Evolutionary conservation across 2,797 vertebrate genomes (phyloP), one percentile per base, ranked within the genome.

Genomic region (Leucoraja ocellata): DNA sequence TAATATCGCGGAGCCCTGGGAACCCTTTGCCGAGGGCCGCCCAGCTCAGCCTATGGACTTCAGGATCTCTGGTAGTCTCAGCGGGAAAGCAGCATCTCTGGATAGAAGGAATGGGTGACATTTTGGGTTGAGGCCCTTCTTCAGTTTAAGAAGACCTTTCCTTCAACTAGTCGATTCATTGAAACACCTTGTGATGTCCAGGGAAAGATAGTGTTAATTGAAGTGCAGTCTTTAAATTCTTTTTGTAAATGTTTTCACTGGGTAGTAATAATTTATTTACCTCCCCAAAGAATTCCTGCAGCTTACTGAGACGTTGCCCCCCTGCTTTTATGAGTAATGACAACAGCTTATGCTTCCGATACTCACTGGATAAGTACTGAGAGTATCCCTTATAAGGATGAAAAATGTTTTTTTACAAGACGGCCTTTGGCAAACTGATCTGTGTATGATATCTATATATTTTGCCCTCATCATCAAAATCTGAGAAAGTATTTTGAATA

Each of bases 281-380:
- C 84, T 68, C 84, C 84, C 68, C 84, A 68, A n/a, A 88, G 84
- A 88, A 88, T 88, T 88, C 84, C 84, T 65, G n/a, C 63, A 68
- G 84, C 65, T 68, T 68, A 88, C 61, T 68, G 84, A 68, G n/a
- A 65, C 63, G 36, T 74, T 36, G 63, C 7, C 63, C 84, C 65
- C 32, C 84, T 88, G 84, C 63, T 68, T 36, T 23, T 68, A 68
- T 36, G 61, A 68, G 18, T 88, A 32, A 88, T 88, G 63, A 88
- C 39, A 36, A 88, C 16, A 68, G 18, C 84, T 68, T 21, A 68
- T 88, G 84, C 25, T 32, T 63, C 36, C 36, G 84, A 0, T 88
- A 16, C n/a, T 88, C n/a, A 65, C 32, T 36, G 58, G 61, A 36
- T 13, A 68, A 16, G 36, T 36, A 46, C 28, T 65, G 32, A 21